Base-by-base conservation (phyloP, 2,113 vertebrate species). In the Balaeniceps rex region DNA sequence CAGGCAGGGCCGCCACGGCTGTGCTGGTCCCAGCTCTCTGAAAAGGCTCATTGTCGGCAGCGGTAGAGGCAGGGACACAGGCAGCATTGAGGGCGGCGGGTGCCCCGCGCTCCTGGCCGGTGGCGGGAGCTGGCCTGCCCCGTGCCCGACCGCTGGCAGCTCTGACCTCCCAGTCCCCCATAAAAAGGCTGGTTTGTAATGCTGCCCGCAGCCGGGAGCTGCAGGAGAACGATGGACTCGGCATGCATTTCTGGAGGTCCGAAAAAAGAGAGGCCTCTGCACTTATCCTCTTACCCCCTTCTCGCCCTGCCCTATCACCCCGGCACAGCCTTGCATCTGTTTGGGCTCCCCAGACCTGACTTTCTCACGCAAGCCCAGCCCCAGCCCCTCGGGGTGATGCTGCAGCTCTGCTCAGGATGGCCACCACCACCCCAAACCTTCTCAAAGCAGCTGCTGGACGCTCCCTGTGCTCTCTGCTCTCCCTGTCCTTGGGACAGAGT, bases 31-130 rank as follows among this genome's bases (percentile, higher is more conserved):
- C 11, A 6, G 77, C n/a, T 49, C 38, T 34, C 89, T 96, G 92
- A 97, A 97, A 95, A 90, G 77, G 52, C 66, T 82, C 91, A 49
- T 91, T 97, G 96, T 97, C 5, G 29, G 47, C 8, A 2, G 44
- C 2, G 16, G 9, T 1, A 1, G 42, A n/a, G 46, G 79, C 42
- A 23, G 71, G 79, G 90, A 94, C 83, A 86, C 88, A 42, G 69
- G 55, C 21, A 4, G 94, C 91, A 88, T n/a, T 94, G 97, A 98
- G 72, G 47, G 66, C 3, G 2, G 40, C 2, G 36, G 47, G 55
- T 83, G 91, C 19, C 28, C 68, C 9, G 0, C 2, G 24, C 76
- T 60, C 54, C 80, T 5, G 26, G 61, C 68, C 8, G 42, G 47
- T 8, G 4, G 40, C 3, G 1, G 46, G 47, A 64, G 28, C 49